Evolutionary conservation across 2,113 vertebrate species (phyloP).

Genomic region (Hemicordylus capensis): DNA sequence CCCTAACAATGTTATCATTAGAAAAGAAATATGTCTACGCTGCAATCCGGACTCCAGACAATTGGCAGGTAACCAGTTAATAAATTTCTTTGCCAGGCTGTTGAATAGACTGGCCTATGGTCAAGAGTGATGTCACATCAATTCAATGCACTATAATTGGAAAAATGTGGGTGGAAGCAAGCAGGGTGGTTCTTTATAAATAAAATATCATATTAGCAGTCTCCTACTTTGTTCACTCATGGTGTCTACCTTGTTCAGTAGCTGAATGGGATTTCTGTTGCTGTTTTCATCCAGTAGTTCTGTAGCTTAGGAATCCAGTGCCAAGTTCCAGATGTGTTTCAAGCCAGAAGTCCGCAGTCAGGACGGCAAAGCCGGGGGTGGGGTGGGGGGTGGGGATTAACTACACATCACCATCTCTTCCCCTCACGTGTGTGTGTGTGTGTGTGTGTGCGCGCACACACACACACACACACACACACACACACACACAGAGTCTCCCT

Average conservation of each 20-base stretch:
- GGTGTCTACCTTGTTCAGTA: constrained; percentile 54
- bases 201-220: constrained; percentile 56
- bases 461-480: neutral
- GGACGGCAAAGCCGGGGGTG: constrained; percentile 70
- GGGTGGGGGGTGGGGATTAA: constrained; percentile 52
- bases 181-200: constrained; percentile 41
- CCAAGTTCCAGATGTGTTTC: constrained; percentile 60
- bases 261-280: constrained; percentile 49
- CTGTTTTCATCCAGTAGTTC: constrained; percentile 4
- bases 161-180: constrained; percentile 82
- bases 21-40: constrained; percentile 74
- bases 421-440: neutral
- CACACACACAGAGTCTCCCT: constrained; percentile 63
- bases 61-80: constrained; percentile 85
- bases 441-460: no score
- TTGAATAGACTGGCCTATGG: constrained; percentile 79
- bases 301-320: constrained; percentile 53
- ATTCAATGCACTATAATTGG: constrained; percentile 83
- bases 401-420: constrained; percentile 50
- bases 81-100: constrained; percentile 78
- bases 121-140: constrained; percentile 88
- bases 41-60: constrained; percentile 77
- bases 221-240: constrained; percentile 53
- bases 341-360: constrained; percentile 81
- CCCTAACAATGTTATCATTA: constrained; percentile 80